Percentiles rank a stretch among this genome's conserved stretches.
Conservation (phyloP, 1,140 invertebrate species). For the Euschistus heros region DNA sequence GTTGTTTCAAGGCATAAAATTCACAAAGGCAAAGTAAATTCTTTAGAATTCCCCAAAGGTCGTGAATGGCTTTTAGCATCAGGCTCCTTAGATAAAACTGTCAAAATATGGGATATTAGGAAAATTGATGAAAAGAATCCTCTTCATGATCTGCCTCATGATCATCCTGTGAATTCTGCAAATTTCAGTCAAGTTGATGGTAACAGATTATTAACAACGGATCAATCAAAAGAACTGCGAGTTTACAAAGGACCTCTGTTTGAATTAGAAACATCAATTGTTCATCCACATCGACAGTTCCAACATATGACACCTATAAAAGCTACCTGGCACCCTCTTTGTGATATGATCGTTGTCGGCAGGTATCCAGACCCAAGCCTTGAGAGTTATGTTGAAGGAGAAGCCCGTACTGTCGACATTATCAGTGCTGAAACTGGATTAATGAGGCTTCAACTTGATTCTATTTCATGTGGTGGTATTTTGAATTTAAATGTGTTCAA, state of each 20-base stretch:
- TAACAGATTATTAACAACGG: constrained; percentile 26
- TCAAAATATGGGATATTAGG: constrained; percentile 27
- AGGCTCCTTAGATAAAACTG: constrained; percentile 23
- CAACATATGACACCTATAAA: constrained; percentile 28
- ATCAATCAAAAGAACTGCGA: constrained; percentile 23
- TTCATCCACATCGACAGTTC: constrained; percentile 28
- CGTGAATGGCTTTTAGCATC: constrained; percentile 20
- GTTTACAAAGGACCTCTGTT: constrained; percentile 24
- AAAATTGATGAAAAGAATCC: not conserved
- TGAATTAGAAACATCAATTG: constrained; percentile 22
- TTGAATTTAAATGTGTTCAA: constrained; percentile 22
- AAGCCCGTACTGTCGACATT: constrained; percentile 19
- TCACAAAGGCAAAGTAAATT: constrained; percentile 22
- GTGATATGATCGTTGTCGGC: constrained; percentile 27
- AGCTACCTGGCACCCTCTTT: constrained; percentile 28
- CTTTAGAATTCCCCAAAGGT: constrained; percentile 18
- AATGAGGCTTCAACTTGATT: constrained; percentile 8
- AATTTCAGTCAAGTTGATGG: constrained; percentile 26
- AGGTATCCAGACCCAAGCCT: constrained; percentile 25
- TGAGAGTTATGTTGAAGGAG: not conserved
- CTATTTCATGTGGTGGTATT: constrained; percentile 9
- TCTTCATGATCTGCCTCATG: constrained; percentile 19
- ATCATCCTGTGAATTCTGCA: constrained; percentile 19
- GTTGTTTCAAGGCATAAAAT: constrained; percentile 10
- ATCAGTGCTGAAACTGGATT: constrained; percentile 18